Conservation (phyloP, 2,888 invertebrate species). For the Cataglyphis altisquamis region DNA sequence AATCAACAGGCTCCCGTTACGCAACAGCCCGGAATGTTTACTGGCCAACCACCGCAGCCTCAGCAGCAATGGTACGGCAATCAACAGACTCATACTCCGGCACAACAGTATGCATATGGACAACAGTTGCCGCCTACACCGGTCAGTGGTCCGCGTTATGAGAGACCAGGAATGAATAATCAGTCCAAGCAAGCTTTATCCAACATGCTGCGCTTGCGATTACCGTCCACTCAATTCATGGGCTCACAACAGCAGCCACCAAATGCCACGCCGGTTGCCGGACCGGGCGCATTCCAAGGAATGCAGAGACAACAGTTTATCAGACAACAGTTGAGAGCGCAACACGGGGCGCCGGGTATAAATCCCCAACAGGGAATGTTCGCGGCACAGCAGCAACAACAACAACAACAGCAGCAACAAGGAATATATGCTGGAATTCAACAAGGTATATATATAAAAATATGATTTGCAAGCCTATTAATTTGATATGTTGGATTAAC, state of each 20-base stretch:
- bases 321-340: slow-evolving; percentile 84
- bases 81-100: slow-evolving; percentile 81
- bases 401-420: slow-evolving; percentile 87
- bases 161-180: slow-evolving; percentile 88
- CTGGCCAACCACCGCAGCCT: slow-evolving; percentile 85
- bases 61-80: slow-evolving; percentile 86
- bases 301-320: slow-evolving; percentile 86
- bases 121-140: slow-evolving; percentile 86
- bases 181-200: slow-evolving; percentile 95
- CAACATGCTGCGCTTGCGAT: slow-evolving; percentile 93
- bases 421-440: slow-evolving; percentile 89
- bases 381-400: slow-evolving; percentile 86
- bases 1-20: slow-evolving; percentile 83
- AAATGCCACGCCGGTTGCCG: slow-evolving; percentile 80
- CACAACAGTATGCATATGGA: slow-evolving; percentile 86
- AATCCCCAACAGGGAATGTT: slow-evolving; percentile 86
- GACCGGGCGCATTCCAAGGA: slow-evolving; percentile 83
- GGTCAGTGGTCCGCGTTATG: slow-evolving; percentile 83
- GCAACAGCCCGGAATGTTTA: slow-evolving; percentile 85
- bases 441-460: slow-evolving; percentile 81
- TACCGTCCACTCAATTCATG: slow-evolving; percentile 88
- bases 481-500: neutral
- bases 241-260: slow-evolving; percentile 82
- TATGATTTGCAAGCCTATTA: neutral
- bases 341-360: slow-evolving; percentile 85